Conservation (phyloP, 2,888 invertebrate genomes). For the Scrobipalpa atriplicella region DNA sequence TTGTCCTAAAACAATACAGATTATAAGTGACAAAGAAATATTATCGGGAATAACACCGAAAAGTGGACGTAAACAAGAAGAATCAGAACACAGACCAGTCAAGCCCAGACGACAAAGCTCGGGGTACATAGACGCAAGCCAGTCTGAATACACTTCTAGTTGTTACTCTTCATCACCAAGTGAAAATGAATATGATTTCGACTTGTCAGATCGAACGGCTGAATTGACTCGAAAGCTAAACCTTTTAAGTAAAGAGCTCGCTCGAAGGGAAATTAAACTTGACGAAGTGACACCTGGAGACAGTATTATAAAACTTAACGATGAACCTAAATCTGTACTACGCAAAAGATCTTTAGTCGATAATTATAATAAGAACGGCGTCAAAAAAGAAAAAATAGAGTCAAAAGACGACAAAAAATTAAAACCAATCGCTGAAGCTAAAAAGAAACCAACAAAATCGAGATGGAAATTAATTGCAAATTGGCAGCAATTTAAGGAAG, state of each 20-base stretch:
- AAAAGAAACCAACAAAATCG: conserved; percentile 55
- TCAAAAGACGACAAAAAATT: conserved; percentile 47
- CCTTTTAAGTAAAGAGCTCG: conserved; percentile 68
- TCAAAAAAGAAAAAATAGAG: conserved; percentile 47
- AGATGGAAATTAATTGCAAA: conserved; percentile 70
- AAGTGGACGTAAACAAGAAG: conserved; percentile 56
- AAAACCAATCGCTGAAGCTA: conserved; percentile 52
- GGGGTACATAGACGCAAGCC: conserved; percentile 78
- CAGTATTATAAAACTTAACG: conserved; percentile 22
- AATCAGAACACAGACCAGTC: conserved; percentile 43
- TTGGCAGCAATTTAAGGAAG: conserved; percentile 83
- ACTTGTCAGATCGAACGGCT: conserved; percentile 72
- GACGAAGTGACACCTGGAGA: conserved; percentile 38
- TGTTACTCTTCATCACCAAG: conserved; percentile 79
- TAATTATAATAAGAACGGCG: conserved; percentile 45
- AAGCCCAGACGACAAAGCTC: conserved; percentile 70
- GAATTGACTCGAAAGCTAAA: conserved; percentile 73
- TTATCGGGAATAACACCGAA: conserved; percentile 75
- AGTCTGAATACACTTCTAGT: conserved; percentile 79
- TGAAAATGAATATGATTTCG: conserved; percentile 79
- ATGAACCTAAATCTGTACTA: conserved; percentile 52
- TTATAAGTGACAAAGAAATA: conserved; percentile 77
- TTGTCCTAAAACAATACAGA: conserved; percentile 80
- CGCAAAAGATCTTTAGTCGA: conserved; percentile 60
- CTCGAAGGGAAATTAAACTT: conserved; percentile 47